Base-by-base conservation (phyloP, 1,140 invertebrate genomes). In the Drosophila truncata region DNA sequence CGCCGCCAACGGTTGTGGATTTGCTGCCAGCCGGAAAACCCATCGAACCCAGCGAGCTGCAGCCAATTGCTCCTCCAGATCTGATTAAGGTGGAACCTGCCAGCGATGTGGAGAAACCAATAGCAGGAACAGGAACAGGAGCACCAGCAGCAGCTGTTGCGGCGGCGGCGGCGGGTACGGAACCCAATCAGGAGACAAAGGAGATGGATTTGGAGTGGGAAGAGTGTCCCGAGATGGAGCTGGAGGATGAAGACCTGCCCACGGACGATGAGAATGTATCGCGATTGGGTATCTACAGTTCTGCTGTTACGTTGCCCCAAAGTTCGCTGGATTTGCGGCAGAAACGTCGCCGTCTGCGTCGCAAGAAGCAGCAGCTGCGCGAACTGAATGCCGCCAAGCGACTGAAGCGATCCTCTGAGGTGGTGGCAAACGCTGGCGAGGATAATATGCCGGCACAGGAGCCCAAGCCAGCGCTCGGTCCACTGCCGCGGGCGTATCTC, bases 1-100 rank as follows among this genome's bases (percentile, higher is more conserved):
- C 91, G 25, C 91, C 91, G 69, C 91, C 91, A 41, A 92, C 91
- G 27, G 91, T 92, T 31, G 88, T 92, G 14, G 91, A 92, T 62
- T 61, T 92, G 74, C 55, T 92, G 42, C 84, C 85, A 33, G 23
- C 72, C 14, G 57, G 57, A 54, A 70, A 61, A 11, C 50, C 52
- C 35, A 41, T 65, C 18, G 70, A 67, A 2, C n/a, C n/a, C n/a
- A 66, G 63, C 7, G 61, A 75, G 41, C 55, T 29, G 18, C 57
- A 46, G 25, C 44, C 52, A 9, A 23, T 25, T 37, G 33, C 52
- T 55, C 18, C 60, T 6, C 8, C 63, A n/a, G 83, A 83, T 7
- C 20, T 69, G 37, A 60, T 80, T 31, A 91, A 90, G 39, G 75
- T 70, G 35, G 85, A 87, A 23, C 66, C 73, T 2, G n/a, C 42